Percentiles rank a stretch among this genome's conserved stretches.
phyloP scores from a whole-genome alignment of 2,888 invertebrate species.

The Sepioteuthis lessoniana region DNA sequence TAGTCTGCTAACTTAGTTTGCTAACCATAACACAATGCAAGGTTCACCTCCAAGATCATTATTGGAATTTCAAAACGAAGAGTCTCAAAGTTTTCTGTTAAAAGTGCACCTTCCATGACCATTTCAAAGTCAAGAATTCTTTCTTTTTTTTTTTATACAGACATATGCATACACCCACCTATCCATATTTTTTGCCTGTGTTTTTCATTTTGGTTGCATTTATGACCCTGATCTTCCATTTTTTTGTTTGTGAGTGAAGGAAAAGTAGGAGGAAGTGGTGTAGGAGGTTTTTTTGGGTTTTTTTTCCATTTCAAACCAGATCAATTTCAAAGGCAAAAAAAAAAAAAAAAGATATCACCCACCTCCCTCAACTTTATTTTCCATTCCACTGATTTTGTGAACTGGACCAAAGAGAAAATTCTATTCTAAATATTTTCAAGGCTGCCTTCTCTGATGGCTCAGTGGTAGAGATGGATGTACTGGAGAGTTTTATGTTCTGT shows the following conservation, averaged over 20 bases:
- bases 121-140: too few species aligned
- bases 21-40: too few species aligned
- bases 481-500: not conserved
- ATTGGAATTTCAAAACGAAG: too few species aligned
- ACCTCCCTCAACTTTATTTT: not conserved
- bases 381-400: not conserved
- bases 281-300: not conserved
- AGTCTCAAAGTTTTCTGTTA: too few species aligned
- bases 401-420: not conserved
- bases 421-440: not conserved
- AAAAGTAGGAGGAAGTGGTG: not conserved
- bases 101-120: too few species aligned
- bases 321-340: not conserved
- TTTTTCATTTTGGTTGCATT: too few species aligned
- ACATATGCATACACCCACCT: too few species aligned
- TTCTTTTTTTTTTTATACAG: too few species aligned
- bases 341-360: not conserved
- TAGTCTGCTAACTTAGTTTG: too few species aligned
- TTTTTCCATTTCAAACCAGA: not conserved
- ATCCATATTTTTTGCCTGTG: not conserved
- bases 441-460: not conserved
- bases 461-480: too few species aligned
- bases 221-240: not conserved
- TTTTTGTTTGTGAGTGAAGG: not conserved
- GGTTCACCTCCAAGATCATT: too few species aligned